Conservation (phyloP, 2,113 vertebrate species). For the Taurulus bubalis region DNA sequence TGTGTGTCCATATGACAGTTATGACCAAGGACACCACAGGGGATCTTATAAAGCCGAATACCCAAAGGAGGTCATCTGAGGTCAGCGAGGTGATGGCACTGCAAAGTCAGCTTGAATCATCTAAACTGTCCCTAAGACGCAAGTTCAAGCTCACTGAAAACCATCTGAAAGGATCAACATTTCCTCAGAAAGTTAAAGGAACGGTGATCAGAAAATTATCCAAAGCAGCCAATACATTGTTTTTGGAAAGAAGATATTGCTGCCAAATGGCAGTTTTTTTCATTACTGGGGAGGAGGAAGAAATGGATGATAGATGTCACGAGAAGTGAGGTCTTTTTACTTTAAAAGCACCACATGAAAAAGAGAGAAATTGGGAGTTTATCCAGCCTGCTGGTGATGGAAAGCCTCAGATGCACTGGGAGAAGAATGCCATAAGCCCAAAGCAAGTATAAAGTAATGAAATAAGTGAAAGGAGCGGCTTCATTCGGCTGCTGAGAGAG, state of each 20-base stretch:
- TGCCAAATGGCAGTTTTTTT: neutral
- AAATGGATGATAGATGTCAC: neutral
- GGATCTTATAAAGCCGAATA: slow-evolving; percentile 20
- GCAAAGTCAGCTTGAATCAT: slow-evolving; percentile 16
- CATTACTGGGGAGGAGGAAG: neutral
- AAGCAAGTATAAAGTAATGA: slow-evolving; percentile 34
- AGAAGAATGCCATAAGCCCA: slow-evolving; percentile 16
- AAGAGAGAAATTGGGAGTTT: neutral
- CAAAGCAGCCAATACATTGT: neutral
- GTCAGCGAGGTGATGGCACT: neutral
- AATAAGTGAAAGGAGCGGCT: slow-evolving; percentile 58
- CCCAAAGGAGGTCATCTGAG: neutral
- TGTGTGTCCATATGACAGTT: neutral
- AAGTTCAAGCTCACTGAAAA: neutral
- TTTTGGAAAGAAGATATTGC: neutral
- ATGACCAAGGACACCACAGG: neutral
- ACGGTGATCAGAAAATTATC: neutral
- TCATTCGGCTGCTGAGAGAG: slow-evolving; percentile 54
- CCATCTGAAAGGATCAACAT: neutral
- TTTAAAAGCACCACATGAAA: neutral
- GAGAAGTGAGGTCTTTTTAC: neutral
- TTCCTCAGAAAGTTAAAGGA: neutral
- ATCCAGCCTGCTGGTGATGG: slow-evolving; percentile 27
- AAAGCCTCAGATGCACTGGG: slow-evolving; percentile 10
- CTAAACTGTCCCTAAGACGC: slow-evolving; percentile 13